A percentile compares a stretch with the other conserved stretches of the same genome.
These are phyloP conservation scores for Drosophila paramelanica DNA, from an alignment of 2,888 invertebrate species.

Conservation along the genomic window DNA sequence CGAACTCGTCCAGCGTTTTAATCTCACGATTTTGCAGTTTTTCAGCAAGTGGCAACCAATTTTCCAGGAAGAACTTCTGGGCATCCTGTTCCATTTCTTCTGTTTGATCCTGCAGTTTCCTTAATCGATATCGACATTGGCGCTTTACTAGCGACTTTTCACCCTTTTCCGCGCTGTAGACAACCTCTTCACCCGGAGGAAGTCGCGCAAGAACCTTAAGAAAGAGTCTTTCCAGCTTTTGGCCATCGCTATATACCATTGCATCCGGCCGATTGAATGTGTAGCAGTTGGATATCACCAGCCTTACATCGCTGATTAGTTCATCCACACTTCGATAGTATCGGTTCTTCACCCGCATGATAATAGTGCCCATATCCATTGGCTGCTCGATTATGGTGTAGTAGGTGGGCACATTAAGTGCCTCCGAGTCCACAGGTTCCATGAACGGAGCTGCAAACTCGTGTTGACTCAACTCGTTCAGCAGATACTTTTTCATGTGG, in stretches of 20 bases:
- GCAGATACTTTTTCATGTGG: conserved; percentile 8
- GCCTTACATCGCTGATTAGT: conserved; percentile 5
- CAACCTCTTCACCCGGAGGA: conserved; percentile 3
- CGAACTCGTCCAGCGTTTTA: conserved; percentile 2
- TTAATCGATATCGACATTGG: neutral
- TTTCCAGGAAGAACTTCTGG: neutral
- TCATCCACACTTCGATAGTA: conserved; percentile 22
- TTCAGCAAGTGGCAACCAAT: neutral
- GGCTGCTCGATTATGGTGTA: conserved; percentile 16
- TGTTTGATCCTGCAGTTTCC: neutral
- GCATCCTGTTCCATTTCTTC: neutral
- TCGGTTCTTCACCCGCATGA: neutral
- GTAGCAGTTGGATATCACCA: conserved; percentile 27
- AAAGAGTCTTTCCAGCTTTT: conserved; percentile 12
- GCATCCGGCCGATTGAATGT: conserved; percentile 9
- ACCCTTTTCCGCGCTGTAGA: neutral
- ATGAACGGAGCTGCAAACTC: conserved; percentile 8
- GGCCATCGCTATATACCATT: neutral
- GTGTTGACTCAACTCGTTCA: neutral
- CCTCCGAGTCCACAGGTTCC: conserved; percentile 30
- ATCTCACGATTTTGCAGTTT: neutral
- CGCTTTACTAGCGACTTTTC: neutral
- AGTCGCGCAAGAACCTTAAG: neutral
- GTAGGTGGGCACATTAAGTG: conserved; percentile 13
- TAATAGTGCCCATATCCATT: conserved; percentile 34